Base-by-base conservation (phyloP, 2,113 vertebrate genomes). In the Alexandromys fortis region DNA sequence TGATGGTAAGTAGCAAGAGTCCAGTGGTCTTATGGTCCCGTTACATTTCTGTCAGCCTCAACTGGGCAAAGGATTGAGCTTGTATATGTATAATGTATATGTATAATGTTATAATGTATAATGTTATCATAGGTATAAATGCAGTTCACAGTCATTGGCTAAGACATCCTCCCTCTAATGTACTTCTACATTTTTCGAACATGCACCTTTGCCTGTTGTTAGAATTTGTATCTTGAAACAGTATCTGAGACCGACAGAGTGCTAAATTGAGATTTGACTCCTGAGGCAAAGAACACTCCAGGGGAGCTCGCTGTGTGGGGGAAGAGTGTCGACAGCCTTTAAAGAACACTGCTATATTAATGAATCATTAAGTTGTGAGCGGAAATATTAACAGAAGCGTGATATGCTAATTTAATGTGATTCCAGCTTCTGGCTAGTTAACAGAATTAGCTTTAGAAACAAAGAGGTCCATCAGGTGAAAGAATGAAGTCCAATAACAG, bases 1-100 rank as follows among this genome's bases (percentile, higher is more conserved):
- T 97, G 99, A 99, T 94, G 99, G 99, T 99, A 97, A 99, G 99
- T 96, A 38, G 89, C 70, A 55, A 68, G 78, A 45, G 85, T 45
- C 22, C n/a, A 68, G 0, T 76, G 55, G 7, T 55, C 70, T 61
- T 55, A 12, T 70, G 11, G 65, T 52, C 5, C 13, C 67, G 1
- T 52, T 92, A 90, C 19, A 24, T 77, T 88, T 65, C 24, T 83
- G 1, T 55, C 30, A 42, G 17, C 77, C 26, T 86, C 65, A 83
- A 26, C 35, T 42, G 38, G 49, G 35, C 52, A 22, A 38, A 92
- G 22, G n/a, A 26, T 24, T 94, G 42, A 22, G 19, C 92, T 81
- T 95, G 17, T n/a, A 28, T 63, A 70, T 4, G 63, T 58, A 58
- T 58, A 58, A 45, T 52, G 1, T 70, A n/a, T n/a, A n/a, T n/a